Base-by-base conservation (phyloP, 2,113 vertebrate species). In the Rhinopomastus cyanomelas region DNA sequence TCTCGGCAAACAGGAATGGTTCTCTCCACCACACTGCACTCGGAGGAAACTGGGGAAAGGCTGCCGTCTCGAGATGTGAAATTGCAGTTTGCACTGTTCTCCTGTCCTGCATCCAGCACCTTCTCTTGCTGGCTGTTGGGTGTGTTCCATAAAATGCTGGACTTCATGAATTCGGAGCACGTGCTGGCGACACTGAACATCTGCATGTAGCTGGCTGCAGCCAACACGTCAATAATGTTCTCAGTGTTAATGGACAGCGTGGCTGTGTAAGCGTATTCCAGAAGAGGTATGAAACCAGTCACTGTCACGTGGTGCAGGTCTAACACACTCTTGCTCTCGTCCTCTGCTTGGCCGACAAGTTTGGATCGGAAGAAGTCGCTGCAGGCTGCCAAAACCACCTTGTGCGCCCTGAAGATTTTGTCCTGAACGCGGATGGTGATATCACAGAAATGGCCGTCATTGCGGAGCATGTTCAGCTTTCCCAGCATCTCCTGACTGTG, bases 141-240 rank as follows among this genome's bases (percentile, higher is more conserved):
- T 0, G 98, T 98, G 53, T 98, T 98, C 99, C 99, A 99, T 42
- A 99, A 96, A 94, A 99, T 99, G 91, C 99, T 99, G 60, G 99
- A 99, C 95, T 99, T 99, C 99, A 99, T 99, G 96, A 99, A 99
- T 55, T 99, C 99, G 0, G 99, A 99, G 97, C 99, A 99, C 0
- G 99, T 99, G 92, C 99, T 99, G 8, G 99, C 99, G 78, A 99
- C 99, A 4, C 98, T 98, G 81, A 99, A 99, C 99, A 99, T 99
- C 95, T 99, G 99, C 99, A 99, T 99, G 94, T 99, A 99, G 94
- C 99, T 99, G 52, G 99, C 99, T 6, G 99, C 99, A 1, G 99
- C 99, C 85, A 99, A 94, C 37, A 99, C 99, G 11, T 99, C 99
- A 12, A 99, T 99, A 85, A 99, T 99, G 88, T 99, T 99, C 93